phyloP scores from a whole-genome alignment of 2,888 invertebrate genomes.

The Drosophila sordidula region DNA sequence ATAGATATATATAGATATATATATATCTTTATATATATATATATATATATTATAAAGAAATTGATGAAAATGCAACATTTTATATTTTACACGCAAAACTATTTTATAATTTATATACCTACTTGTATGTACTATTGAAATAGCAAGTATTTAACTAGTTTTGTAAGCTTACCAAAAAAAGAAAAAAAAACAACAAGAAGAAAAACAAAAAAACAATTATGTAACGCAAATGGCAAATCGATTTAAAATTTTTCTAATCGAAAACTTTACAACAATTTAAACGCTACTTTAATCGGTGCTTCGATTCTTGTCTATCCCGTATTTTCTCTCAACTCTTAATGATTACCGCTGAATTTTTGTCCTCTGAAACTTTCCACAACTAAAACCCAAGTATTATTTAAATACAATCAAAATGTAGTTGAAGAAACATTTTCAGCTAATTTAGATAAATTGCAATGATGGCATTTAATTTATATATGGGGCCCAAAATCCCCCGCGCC shows the following conservation, averaged over 20 bases:
- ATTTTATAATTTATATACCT: slow-evolving; percentile 80
- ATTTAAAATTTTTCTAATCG: slow-evolving; percentile 54
- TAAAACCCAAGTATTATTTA: slow-evolving; percentile 74
- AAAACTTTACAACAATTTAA: slow-evolving; percentile 37
- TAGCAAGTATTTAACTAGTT: slow-evolving; percentile 82
- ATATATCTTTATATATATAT: slow-evolving; percentile 28
- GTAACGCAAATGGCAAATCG: slow-evolving; percentile 50
- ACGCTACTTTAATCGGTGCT: slow-evolving; percentile 68
- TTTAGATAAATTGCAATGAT: slow-evolving; percentile 64
- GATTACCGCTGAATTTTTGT: slow-evolving; percentile 66
- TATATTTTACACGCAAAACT: slow-evolving; percentile 79
- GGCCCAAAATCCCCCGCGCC: slow-evolving; percentile 8
- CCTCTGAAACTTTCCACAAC: slow-evolving; percentile 57
- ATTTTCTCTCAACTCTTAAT: slow-evolving; percentile 24
- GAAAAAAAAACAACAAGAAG: slow-evolving; percentile 7
- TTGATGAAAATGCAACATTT: slow-evolving; percentile 64
- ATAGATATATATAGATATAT: slow-evolving; percentile 33
- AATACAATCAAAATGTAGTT: slow-evolving; percentile 69
- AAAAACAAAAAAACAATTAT: slow-evolving; percentile 9
- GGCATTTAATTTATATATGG: slow-evolving; percentile 72
- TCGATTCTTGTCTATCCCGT: slow-evolving; percentile 42
- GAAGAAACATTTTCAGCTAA: slow-evolving; percentile 45
- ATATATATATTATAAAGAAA: slow-evolving; percentile 20
- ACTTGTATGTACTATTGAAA: slow-evolving; percentile 78
- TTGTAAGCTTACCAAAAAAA: slow-evolving; percentile 67